These are phyloP conservation scores for Tuta absoluta DNA, from an alignment of 2,888 invertebrate genomes.

Conservation along the genomic window DNA sequence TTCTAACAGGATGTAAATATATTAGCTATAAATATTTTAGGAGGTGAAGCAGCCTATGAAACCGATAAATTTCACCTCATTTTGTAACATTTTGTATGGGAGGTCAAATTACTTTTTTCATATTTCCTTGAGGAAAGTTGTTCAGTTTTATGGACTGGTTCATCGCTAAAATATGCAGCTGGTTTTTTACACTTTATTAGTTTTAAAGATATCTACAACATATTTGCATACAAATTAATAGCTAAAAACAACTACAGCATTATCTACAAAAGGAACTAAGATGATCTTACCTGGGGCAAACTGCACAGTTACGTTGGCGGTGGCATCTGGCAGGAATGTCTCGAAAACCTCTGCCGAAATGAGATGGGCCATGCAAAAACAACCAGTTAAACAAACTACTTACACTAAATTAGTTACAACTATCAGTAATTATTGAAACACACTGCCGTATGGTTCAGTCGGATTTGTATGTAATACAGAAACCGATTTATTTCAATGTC, in stretches of 20 bases:
- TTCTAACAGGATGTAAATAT: too few relatives aligned
- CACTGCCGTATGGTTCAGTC: neutral
- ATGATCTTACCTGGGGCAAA: conserved; percentile 55
- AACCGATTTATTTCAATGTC: too few relatives aligned
- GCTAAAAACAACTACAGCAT: neutral
- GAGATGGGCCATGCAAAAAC: conserved; percentile 48
- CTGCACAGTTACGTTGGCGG: conserved; percentile 50
- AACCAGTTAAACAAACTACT: conserved; percentile 33
- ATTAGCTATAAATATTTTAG: too few relatives aligned
- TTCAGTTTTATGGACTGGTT: too few relatives aligned
- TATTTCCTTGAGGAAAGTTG: too few relatives aligned
- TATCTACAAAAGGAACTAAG: conserved; percentile 11
- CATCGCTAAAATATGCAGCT: too few relatives aligned
- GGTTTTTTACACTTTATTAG: too few relatives aligned
- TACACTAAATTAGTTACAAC: neutral
- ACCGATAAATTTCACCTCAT: too few relatives aligned
- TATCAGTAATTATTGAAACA: neutral
- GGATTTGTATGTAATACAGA: neutral
- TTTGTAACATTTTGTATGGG: too few relatives aligned
- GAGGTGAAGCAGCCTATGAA: too few relatives aligned
- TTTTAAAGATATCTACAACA: neutral
- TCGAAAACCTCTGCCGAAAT: conserved; percentile 64
- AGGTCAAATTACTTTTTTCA: too few relatives aligned
- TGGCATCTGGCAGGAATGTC: conserved; percentile 59
- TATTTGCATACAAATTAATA: too few relatives aligned